Percentiles rank a stretch among this genome's conserved stretches.
Evolutionary conservation across 2,888 invertebrate species (phyloP).

Genomic region (Calameuta pallipes): DNA sequence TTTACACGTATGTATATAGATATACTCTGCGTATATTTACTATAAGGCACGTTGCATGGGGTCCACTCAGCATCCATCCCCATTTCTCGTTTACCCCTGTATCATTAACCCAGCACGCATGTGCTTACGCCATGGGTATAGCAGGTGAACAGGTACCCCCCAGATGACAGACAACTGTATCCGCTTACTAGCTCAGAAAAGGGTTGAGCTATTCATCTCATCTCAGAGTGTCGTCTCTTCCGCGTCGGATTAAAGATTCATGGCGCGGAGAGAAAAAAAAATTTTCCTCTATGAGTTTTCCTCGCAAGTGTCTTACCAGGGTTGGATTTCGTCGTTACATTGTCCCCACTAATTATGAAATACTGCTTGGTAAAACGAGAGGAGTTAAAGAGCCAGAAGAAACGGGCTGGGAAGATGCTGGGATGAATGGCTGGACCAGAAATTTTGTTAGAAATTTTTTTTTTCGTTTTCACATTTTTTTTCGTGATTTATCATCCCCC

Average conservation of each 20-base stretch:
- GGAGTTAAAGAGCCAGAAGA: background rate
- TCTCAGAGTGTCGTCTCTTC: conserved; percentile 26
- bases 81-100: background rate
- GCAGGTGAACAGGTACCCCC: conserved; percentile 52
- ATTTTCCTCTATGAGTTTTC: background rate
- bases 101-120: conserved; percentile 11
- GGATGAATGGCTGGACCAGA: background rate
- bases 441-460: background rate
- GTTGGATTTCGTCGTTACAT: conserved; percentile 29
- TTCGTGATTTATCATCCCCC: background rate
- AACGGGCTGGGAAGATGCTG: background rate
- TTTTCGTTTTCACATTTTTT: background rate
- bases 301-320: conserved; percentile 15
- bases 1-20: background rate
- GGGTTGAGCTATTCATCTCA: conserved; percentile 25
- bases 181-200: conserved; percentile 41
- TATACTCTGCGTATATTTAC: no score
- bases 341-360: conserved; percentile 43
- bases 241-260: conserved; percentile 48
- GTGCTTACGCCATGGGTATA: conserved; percentile 8
- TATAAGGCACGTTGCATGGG: background rate
- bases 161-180: conserved; percentile 55
- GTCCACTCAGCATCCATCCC: conserved; percentile 14
- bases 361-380: conserved; percentile 28
- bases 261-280: conserved; percentile 52